These are phyloP conservation scores for Rotaria macrura DNA, from an alignment of 2,888 invertebrate genomes.

Conservation along the genomic window DNA sequence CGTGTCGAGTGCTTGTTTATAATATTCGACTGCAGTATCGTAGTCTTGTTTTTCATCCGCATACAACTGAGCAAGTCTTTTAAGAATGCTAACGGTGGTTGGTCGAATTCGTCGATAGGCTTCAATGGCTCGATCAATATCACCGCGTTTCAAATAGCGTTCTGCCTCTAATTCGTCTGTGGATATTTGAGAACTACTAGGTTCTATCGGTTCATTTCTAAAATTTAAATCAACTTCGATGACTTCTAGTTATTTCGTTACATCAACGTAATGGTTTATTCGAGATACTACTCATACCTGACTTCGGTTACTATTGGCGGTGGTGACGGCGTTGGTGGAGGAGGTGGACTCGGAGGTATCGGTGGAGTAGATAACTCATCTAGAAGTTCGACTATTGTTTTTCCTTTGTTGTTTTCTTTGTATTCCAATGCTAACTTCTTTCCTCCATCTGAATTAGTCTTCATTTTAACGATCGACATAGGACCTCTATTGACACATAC, in stretches of 20 bases:
- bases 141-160: not conserved
- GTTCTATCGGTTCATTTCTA: not conserved
- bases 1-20: not conserved
- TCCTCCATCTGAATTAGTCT: not conserved
- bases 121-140: not conserved
- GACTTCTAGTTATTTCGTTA: too few species aligned
- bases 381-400: not conserved
- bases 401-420: not conserved
- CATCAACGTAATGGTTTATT: too few species aligned
- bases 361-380: not conserved
- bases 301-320: too few species aligned
- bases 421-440: not conserved
- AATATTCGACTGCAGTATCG: not conserved
- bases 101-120: not conserved
- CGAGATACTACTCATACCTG: too few species aligned
- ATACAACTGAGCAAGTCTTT: not conserved
- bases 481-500: not conserved
- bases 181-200: not conserved
- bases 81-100: not conserved
- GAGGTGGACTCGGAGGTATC: not conserved
- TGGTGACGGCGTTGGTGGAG: not conserved
- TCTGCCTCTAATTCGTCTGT: not conserved
- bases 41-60: not conserved
- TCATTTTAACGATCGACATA: not conserved
- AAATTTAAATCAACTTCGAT: too few species aligned